Evolutionary conservation across 2,113 vertebrate genomes (phyloP).

Genomic region (Chauna torquata): DNA sequence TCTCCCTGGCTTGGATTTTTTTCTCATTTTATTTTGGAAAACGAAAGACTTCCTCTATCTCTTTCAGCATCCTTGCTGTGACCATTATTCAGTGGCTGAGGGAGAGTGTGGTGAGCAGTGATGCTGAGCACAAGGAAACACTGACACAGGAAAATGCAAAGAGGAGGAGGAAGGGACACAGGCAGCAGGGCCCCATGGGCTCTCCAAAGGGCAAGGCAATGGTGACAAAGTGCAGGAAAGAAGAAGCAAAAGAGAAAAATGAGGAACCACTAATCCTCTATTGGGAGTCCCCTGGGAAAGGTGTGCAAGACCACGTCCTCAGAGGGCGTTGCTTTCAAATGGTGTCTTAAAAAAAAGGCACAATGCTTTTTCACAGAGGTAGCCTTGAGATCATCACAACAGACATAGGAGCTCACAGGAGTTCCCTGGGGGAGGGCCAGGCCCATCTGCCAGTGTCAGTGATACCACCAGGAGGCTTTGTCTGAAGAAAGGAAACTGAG

Average conservation of each 20-base stretch:
- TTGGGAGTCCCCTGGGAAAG: background rate
- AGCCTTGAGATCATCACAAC: background rate
- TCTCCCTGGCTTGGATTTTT: background rate
- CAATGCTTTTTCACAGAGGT: background rate
- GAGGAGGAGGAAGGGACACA: background rate
- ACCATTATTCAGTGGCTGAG: background rate
- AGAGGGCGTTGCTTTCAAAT: background rate
- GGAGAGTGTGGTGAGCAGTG: background rate
- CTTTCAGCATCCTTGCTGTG: background rate
- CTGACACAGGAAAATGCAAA: background rate
- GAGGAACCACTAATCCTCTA: background rate
- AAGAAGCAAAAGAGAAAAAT: conserved; percentile 10
- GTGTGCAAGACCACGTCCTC: background rate
- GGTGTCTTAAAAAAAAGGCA: background rate
- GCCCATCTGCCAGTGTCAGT: background rate
- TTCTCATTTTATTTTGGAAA: background rate
- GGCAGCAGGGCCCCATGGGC: background rate
- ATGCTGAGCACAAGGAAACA: background rate
- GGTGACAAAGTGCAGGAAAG: conserved; percentile 1
- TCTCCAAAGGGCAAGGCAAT: background rate
- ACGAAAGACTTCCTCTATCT: background rate
- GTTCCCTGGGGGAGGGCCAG: background rate
- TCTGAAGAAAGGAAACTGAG: background rate
- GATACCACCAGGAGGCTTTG: background rate
- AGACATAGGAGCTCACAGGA: background rate